phyloP scores from a whole-genome alignment of 2,888 invertebrate species.

The Doris montereyensis region DNA sequence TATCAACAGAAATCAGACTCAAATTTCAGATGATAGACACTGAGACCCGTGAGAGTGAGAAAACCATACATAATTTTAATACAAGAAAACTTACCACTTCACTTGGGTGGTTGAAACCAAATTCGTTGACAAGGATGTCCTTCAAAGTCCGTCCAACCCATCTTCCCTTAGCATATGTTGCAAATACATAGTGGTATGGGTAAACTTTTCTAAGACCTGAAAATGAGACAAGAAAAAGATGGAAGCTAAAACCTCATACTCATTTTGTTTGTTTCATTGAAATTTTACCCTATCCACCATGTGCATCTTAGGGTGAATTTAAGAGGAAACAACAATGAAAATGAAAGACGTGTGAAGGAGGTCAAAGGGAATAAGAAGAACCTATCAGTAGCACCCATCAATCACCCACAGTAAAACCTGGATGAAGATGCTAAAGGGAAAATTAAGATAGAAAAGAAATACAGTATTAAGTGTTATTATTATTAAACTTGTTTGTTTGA shows the following conservation, averaged over 20 bases:
- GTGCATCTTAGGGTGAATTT: neutral
- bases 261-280: neutral
- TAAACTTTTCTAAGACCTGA: conserved; percentile 89
- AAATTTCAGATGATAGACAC: too few relatives aligned
- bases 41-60: too few relatives aligned
- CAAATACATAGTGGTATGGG: conserved; percentile 96
- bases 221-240: neutral
- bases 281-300: too few relatives aligned
- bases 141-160: conserved; percentile 92
- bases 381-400: too few relatives aligned
- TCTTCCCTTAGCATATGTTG: conserved; percentile 95
- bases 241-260: neutral
- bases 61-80: too few relatives aligned
- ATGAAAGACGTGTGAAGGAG: neutral
- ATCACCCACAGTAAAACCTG: too few relatives aligned
- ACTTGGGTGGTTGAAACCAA: conserved; percentile 78
- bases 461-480: too few relatives aligned
- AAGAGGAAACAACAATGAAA: neutral
- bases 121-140: conserved; percentile 93
- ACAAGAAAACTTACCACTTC: conserved; percentile 72
- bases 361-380: too few relatives aligned
- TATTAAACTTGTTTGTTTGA: too few relatives aligned
- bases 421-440: too few relatives aligned
- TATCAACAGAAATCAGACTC: too few relatives aligned
- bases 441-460: too few relatives aligned